A percentile compares a stretch with the other conserved stretches of the same genome.
Conservation (phyloP, 2,797 vertebrate genomes). For the Rhinella marina region DNA sequence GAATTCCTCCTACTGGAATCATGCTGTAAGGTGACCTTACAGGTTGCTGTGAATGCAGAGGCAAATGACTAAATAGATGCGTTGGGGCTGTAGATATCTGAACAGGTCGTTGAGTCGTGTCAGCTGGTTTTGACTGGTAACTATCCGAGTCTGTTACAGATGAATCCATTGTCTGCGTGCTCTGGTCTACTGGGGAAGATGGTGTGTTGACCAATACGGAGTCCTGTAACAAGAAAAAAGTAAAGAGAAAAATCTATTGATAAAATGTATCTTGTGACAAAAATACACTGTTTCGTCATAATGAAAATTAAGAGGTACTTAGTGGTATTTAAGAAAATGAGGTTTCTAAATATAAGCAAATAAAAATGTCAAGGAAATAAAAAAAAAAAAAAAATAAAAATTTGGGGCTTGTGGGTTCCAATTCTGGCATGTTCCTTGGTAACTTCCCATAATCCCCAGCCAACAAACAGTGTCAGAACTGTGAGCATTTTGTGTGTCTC, state of each 20-base stretch:
- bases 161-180: constrained; percentile 71
- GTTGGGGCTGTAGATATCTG: constrained; percentile 74
- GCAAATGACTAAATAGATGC: constrained; percentile 94
- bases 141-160: constrained; percentile 63
- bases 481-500: too few relatives aligned
- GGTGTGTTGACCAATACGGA: constrained; percentile 56
- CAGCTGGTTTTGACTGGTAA: constrained; percentile 71
- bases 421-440: too few relatives aligned
- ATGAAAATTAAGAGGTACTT: too few relatives aligned
- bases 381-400: too few relatives aligned
- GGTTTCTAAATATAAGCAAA: too few relatives aligned
- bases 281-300: not conserved
- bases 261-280: not conserved
- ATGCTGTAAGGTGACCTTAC: constrained; percentile 85
- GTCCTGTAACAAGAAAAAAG: constrained; percentile 32
- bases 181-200: constrained; percentile 70
- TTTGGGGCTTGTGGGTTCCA: too few relatives aligned
- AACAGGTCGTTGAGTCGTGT: constrained; percentile 68
- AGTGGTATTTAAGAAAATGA: too few relatives aligned
- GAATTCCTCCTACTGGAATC: constrained; percentile 92
- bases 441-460: too few relatives aligned
- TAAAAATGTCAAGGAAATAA: too few relatives aligned
- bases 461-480: too few relatives aligned
- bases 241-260: not conserved
- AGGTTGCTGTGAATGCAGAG: constrained; percentile 93